phyloP scores from a whole-genome alignment of 1,140 invertebrate species.

The Phortica variegata region DNA sequence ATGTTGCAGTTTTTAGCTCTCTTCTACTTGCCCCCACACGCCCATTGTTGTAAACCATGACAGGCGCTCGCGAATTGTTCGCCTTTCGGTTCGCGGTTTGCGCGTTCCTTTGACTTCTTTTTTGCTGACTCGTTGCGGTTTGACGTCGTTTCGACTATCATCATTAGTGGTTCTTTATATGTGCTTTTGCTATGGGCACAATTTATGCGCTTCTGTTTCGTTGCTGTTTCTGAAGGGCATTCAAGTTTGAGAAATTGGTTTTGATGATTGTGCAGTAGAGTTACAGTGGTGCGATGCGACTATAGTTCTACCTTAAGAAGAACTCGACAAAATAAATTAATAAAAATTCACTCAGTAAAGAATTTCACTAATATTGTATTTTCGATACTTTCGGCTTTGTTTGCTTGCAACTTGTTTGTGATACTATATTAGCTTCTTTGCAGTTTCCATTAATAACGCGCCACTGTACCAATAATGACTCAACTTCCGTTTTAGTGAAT shows the following conservation, averaged over 20 bases:
- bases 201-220: constrained; percentile 46
- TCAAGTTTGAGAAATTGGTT: constrained; percentile 44
- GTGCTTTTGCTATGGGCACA: constrained; percentile 25
- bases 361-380: not conserved
- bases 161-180: constrained; percentile 36
- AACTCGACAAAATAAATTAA: not conserved
- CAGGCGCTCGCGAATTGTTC: no score
- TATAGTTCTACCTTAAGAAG: no score
- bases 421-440: not conserved
- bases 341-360: not conserved
- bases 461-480: constrained; percentile 19
- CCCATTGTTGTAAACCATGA: no score
- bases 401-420: not conserved
- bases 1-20: no score
- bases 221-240: constrained; percentile 26
- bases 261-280: constrained; percentile 25
- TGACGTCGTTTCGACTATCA: constrained; percentile 3
- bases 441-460: not conserved
- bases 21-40: no score
- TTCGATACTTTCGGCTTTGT: not conserved
- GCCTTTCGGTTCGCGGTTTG: no score
- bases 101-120: not conserved
- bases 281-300: not conserved
- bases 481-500: constrained; percentile 33
- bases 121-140: not conserved